phyloP scores from a whole-genome alignment of 2,888 invertebrate genomes.

The Xanthostigma xanthostigma region DNA sequence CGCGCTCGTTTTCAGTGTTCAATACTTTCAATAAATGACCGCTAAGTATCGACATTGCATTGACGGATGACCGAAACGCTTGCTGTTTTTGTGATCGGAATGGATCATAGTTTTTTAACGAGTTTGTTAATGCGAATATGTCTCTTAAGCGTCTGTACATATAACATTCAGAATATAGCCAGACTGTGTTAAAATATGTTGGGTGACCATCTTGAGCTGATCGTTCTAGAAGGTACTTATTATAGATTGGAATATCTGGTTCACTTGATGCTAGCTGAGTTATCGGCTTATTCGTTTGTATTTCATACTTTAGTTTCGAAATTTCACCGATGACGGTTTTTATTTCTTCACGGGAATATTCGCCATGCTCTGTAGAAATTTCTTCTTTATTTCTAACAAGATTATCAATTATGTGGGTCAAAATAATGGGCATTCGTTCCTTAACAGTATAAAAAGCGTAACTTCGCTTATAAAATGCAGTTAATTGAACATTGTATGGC shows the following conservation, averaged over 20 bases:
- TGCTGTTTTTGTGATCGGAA: conserved; percentile 61
- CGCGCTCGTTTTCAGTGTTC: conserved; percentile 23
- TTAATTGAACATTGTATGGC: conserved; percentile 40
- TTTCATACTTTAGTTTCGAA: conserved; percentile 74
- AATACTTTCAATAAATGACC: conserved; percentile 24
- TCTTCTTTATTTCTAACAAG: conserved; percentile 52
- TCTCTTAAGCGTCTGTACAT: conserved; percentile 62
- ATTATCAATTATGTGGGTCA: conserved; percentile 75
- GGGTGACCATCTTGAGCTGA: conserved; percentile 17
- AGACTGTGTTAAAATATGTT: conserved; percentile 59
- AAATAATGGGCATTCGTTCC: conserved; percentile 72
- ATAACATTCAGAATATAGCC: conserved; percentile 88
- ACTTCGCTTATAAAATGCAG: conserved; percentile 56
- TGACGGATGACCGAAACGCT: conserved; percentile 36
- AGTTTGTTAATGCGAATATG: conserved; percentile 49
- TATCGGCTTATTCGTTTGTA: conserved; percentile 80
- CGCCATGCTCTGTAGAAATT: conserved; percentile 41
- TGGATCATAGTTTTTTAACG: conserved; percentile 54
- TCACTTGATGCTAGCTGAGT: conserved; percentile 33
- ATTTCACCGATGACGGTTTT: conserved; percentile 58
- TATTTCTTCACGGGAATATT: conserved; percentile 47
- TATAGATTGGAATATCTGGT: conserved; percentile 52
- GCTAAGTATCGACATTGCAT: conserved; percentile 36
- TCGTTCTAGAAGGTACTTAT: conserved; percentile 40
- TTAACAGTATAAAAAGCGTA: conserved; percentile 75